These are phyloP conservation scores for Hippocampus zosterae DNA, from an alignment of 2,113 vertebrate genomes.

Conservation along the genomic window DNA sequence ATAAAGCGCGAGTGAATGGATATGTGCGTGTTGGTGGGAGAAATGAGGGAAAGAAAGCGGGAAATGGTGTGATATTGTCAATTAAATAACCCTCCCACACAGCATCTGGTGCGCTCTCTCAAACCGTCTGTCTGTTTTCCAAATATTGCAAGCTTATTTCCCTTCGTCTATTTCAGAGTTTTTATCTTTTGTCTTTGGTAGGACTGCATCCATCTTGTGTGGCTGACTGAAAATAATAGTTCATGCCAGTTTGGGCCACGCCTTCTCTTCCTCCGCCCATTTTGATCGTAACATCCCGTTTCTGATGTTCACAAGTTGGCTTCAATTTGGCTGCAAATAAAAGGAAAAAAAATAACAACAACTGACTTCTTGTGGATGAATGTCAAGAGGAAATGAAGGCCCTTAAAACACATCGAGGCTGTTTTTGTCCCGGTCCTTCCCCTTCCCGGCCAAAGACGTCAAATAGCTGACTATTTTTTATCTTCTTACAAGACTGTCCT, in stretches of 20 bases:
- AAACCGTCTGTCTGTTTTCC: constrained; percentile 55
- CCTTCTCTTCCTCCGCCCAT: not conserved
- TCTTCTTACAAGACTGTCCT: no score
- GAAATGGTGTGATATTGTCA: constrained; percentile 69
- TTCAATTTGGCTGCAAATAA: constrained; percentile 11
- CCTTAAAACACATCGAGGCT: no score
- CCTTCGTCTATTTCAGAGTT: constrained; percentile 14
- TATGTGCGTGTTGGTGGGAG: constrained; percentile 24
- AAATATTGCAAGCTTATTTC: constrained; percentile 22
- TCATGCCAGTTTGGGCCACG: not conserved
- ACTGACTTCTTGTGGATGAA: not conserved
- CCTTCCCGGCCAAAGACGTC: no score
- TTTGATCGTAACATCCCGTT: not conserved
- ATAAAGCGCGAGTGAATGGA: constrained; percentile 30
- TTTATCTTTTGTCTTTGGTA: constrained; percentile 11
- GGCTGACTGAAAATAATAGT: constrained; percentile 8
- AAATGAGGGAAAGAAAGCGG: constrained; percentile 45
- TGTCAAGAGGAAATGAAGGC: not conserved
- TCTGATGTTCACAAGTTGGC: constrained; percentile 4
- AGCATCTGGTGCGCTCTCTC: constrained; percentile 65
- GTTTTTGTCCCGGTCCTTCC: no score
- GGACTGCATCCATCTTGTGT: constrained; percentile 7
- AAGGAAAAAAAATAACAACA: not conserved
- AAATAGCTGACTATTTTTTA: no score
- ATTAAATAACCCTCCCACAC: constrained; percentile 71